A percentile compares a stretch with the other conserved stretches of the same genome.
Evolutionary conservation across 2,888 invertebrate genomes (phyloP).

Genomic region (Amblyjoppa proteus): DNA sequence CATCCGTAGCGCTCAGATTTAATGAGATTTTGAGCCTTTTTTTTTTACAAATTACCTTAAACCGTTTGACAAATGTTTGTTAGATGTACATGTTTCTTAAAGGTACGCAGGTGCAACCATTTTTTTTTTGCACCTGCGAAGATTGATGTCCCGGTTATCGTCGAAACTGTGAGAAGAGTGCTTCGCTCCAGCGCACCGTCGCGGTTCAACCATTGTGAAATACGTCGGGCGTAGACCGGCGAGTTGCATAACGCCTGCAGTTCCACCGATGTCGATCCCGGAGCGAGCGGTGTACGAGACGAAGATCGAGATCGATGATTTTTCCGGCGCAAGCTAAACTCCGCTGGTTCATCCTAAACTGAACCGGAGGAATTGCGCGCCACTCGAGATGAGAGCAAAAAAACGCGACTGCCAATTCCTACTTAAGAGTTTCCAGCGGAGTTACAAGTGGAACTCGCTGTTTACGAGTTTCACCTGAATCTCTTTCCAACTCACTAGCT

Average conservation of each 20-base stretch:
- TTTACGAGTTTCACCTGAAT: conserved; percentile 24
- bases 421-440: not conserved
- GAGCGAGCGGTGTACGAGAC: conserved; percentile 32
- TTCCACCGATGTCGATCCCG: conserved; percentile 32
- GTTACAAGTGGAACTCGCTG: conserved; percentile 33
- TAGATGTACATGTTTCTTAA: too few species aligned
- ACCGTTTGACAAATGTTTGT: too few species aligned
- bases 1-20: too few species aligned
- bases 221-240: conserved; percentile 51
- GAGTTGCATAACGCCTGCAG: conserved; percentile 50
- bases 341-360: too few species aligned
- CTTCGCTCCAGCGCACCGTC: not conserved
- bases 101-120: too few species aligned
- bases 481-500: conserved; percentile 42
- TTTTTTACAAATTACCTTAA: too few species aligned
- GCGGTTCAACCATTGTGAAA: conserved; percentile 51
- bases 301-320: conserved; percentile 43
- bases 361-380: conserved; percentile 49
- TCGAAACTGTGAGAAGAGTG: not conserved
- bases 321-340: conserved; percentile 26
- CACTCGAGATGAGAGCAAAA: conserved; percentile 17
- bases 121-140: too few species aligned
- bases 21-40: too few species aligned
- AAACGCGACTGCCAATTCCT: conserved; percentile 54
- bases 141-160: not conserved